phyloP scores from a whole-genome alignment of 2,797 vertebrate genomes.

The Artibeus lituratus region DNA sequence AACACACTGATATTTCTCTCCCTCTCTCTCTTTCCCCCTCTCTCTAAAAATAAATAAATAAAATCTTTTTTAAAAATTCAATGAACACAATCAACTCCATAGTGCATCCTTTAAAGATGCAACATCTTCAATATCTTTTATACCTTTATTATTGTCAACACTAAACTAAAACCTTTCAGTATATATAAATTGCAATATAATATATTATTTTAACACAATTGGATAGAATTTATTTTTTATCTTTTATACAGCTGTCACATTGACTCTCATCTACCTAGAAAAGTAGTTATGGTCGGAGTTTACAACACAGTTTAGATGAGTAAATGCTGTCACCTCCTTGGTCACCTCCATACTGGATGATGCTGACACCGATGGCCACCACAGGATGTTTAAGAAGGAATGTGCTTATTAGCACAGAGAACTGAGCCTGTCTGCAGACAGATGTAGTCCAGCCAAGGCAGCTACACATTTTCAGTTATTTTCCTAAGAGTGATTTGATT shows the following conservation, averaged over 20 bases:
- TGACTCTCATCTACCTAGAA: neutral
- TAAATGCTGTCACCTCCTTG: neutral
- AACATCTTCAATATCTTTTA: slow-evolving; percentile 7
- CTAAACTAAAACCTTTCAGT: neutral
- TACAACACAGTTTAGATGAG: slow-evolving; percentile 14
- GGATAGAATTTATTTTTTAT: slow-evolving; percentile 1
- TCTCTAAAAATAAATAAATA: too few relatives aligned
- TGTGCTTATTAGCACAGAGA: slow-evolving; percentile 33
- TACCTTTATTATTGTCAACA: neutral
- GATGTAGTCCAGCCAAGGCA: neutral
- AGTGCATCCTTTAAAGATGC: neutral
- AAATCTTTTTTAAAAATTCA: neutral
- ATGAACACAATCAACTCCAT: slow-evolving; percentile 18
- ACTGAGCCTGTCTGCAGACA: neutral
- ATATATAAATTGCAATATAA: neutral
- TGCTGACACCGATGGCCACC: neutral
- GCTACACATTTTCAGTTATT: slow-evolving; percentile 40
- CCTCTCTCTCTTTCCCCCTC: too few relatives aligned
- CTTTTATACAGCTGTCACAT: neutral
- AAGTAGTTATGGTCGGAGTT: neutral
- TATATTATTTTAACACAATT: neutral
- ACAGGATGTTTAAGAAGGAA: neutral
- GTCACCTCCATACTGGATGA: neutral
- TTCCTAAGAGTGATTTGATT: slow-evolving; percentile 43
- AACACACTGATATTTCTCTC: too few relatives aligned